These are phyloP conservation scores for Campylorhamphus procurvoides DNA, from an alignment of 2,113 vertebrate genomes.

Conservation along the genomic window DNA sequence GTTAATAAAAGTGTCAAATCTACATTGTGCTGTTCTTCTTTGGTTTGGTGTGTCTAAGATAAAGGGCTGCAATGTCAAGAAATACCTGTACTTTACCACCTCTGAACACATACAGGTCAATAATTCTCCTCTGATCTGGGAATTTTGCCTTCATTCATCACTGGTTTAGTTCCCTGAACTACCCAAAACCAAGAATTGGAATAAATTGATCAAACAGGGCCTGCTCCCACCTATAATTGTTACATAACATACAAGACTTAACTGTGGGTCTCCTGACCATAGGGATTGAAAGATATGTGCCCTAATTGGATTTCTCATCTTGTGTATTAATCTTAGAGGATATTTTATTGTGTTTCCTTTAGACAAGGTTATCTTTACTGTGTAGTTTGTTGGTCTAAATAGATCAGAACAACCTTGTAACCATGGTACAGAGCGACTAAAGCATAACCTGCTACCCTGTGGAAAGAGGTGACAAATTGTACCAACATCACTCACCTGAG, in stretches of 20 bases:
- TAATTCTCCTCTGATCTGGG: not conserved
- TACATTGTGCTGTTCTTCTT: not conserved
- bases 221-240: not conserved
- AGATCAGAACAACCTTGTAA: not conserved
- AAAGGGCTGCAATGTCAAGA: not conserved
- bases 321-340: not conserved
- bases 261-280: not conserved
- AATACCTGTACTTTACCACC: not conserved
- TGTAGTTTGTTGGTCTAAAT: not conserved
- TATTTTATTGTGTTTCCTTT: not conserved
- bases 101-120: not conserved
- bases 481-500: not conserved
- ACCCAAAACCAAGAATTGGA: not conserved
- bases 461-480: not conserved
- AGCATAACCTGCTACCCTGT: not conserved
- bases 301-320: not conserved
- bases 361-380: not conserved
- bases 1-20: slow-evolving; percentile 77
- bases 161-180: not conserved
- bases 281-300: not conserved
- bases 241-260: not conserved
- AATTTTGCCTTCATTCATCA: not conserved
- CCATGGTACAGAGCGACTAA: not conserved
- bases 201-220: not conserved
- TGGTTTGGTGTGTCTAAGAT: not conserved